Evolutionary conservation across 35 echinoderm and acorn worm genomes (phyloP).

Genomic region (Ophioderma brevispina): DNA sequence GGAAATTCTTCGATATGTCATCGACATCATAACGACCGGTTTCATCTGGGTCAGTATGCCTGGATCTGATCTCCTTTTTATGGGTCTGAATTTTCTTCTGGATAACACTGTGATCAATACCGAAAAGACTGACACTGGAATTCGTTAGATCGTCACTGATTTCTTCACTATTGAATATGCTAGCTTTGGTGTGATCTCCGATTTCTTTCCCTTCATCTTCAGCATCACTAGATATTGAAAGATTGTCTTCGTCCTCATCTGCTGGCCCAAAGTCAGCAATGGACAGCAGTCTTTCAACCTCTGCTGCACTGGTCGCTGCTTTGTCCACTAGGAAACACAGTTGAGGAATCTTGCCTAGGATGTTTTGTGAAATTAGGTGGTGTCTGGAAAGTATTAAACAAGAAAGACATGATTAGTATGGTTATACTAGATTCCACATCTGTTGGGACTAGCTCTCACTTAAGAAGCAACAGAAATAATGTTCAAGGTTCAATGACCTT

Average conservation of each 20-base stretch:
- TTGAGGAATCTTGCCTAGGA: conserved; percentile 67
- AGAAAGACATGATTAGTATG: too few species aligned
- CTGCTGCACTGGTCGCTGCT: conserved; percentile 61
- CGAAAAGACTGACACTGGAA: conserved; percentile 31
- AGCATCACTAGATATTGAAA: not conserved
- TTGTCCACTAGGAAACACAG: conserved; percentile 77
- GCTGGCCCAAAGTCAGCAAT: conserved; percentile 66
- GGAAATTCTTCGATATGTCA: conserved; percentile 24
- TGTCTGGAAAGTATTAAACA: too few species aligned
- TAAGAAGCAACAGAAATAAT: too few species aligned
- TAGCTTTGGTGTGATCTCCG: not conserved
- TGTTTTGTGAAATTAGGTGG: conserved; percentile 54
- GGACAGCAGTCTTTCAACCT: conserved; percentile 66
- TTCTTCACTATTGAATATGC: not conserved
- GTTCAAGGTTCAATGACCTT: too few species aligned
- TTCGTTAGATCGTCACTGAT: not conserved
- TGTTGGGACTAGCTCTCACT: too few species aligned
- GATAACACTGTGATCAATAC: conserved; percentile 46
- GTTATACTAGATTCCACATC: too few species aligned
- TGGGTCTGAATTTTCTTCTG: not conserved
- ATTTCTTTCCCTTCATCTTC: not conserved
- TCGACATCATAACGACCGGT: not conserved
- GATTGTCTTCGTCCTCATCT: not conserved
- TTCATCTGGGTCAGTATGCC: not conserved
- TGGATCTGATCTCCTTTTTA: too few species aligned